Base-by-base conservation (phyloP, 2,113 vertebrate species). In the Hemibagrus wyckioides region DNA sequence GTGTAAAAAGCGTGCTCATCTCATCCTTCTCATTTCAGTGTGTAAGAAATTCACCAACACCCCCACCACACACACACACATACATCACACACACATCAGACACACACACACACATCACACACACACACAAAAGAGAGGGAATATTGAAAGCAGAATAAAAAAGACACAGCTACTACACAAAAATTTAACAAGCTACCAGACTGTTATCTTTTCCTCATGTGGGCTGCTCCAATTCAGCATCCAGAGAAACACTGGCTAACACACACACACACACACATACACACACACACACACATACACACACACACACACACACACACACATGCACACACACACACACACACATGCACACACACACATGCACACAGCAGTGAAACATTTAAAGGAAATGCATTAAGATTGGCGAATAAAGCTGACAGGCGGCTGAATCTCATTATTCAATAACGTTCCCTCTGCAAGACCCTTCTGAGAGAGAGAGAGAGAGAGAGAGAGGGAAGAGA, bases 331-430 rank as follows among this genome's bases (percentile, higher is more conserved):
- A 73, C 57, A 56, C 48, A 85, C 39, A 76, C 73, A 48, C 67
- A 73, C 73, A 48, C 71, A 79, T 56, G 30, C 69, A 83, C 39
- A 69, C 63, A 67, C 41, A 39, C 30, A 77, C 44, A n/a, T n/a
- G n/a, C n/a, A n/a, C n/a, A 44, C 59, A 23, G 79, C 13, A 33
- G 85, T 86, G 61, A 86, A 86, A 86, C 81, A 86, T 86, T 86
- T 89, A 95, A 91, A 88, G 86, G 89, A 90, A 94, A 92, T 90
- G 91, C 94, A 94, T 95, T 95, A 94, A 91, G 91, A 91, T 89
- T 90, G 90, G 91, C 88, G 50, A 36, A 88, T 88, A 81, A 39
- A 69, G 30, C 76, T 30, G 28, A 86, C 85, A 85, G 85, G 54
- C 15, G 36, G 61, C 25, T 76, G 83, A 77, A 85, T 59, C 76